Evolutionary conservation across 1,140 invertebrate genomes (phyloP).

Genomic region (Oreohelix idahoensis): DNA sequence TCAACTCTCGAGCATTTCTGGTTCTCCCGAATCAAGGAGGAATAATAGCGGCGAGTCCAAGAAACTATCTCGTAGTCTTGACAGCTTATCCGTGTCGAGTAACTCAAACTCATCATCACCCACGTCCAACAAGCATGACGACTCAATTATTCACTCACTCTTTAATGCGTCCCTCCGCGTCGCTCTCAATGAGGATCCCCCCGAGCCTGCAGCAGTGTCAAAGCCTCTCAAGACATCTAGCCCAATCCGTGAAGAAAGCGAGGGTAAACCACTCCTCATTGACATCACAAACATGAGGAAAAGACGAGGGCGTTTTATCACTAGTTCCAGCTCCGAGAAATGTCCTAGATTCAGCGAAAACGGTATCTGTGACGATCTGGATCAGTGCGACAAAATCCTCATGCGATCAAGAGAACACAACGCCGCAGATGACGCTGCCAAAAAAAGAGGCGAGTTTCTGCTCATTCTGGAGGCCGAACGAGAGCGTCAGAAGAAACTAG

Average conservation of each 20-base stretch:
- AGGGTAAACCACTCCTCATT: neutral
- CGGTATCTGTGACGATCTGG: constrained; percentile 10
- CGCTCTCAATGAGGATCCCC: neutral
- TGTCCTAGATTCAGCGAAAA: constrained; percentile 30
- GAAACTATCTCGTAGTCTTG: neutral
- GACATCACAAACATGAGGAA: constrained; percentile 20
- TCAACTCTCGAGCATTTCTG: neutral
- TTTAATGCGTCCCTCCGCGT: neutral
- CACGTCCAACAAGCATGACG: neutral
- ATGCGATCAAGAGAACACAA: neutral
- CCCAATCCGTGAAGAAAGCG: constrained; percentile 12
- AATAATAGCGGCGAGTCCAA: neutral
- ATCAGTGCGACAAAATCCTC: constrained; percentile 27
- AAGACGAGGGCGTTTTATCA: constrained; percentile 10
- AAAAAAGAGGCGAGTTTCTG: constrained; percentile 22
- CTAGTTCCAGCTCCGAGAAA: constrained; percentile 23
- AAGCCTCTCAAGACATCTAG: constrained; percentile 29
- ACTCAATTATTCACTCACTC: neutral
- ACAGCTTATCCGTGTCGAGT: neutral
- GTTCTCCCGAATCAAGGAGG: neutral
- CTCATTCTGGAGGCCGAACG: constrained; percentile 26
- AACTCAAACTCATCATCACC: constrained; percentile 4
- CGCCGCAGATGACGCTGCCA: neutral
- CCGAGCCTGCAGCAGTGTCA: neutral
- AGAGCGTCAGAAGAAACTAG: constrained; percentile 20